Evolutionary conservation across 2,113 vertebrate genomes (phyloP).

Genomic region (Emydocephalus ijimae): DNA sequence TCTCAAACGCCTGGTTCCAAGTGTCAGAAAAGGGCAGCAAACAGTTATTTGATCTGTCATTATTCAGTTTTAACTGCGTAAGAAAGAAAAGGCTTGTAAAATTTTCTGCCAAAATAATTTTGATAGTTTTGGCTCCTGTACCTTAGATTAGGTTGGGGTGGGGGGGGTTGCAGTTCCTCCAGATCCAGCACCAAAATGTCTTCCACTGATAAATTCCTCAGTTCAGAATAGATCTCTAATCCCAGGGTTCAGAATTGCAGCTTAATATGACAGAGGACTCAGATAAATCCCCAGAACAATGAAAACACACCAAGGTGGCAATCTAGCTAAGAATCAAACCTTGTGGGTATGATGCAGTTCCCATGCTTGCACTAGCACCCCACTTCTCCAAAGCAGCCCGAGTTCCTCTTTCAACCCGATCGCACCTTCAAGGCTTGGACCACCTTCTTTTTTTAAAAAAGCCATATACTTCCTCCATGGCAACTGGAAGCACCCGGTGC

Average conservation of each 20-base stretch:
- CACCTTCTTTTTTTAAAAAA: background rate
- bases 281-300: background rate
- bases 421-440: background rate
- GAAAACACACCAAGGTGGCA: background rate
- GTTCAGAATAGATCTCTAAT: background rate
- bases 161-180: background rate
- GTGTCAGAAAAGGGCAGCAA: background rate
- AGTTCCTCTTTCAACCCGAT: background rate
- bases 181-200: background rate
- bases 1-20: background rate
- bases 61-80: background rate
- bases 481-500: background rate
- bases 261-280: no score
- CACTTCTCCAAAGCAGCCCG: background rate
- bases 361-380: background rate
- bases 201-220: background rate
- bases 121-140: background rate
- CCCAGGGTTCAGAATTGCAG: background rate
- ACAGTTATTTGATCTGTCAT: background rate
- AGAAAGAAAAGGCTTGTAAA: background rate
- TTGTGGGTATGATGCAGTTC: background rate
- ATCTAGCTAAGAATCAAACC: background rate
- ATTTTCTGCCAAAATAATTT: background rate
- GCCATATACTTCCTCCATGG: background rate
- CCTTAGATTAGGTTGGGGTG: background rate